Evolutionary conservation across 1,140 invertebrate genomes (phyloP).

Genomic region (Chelonus insularis): DNA sequence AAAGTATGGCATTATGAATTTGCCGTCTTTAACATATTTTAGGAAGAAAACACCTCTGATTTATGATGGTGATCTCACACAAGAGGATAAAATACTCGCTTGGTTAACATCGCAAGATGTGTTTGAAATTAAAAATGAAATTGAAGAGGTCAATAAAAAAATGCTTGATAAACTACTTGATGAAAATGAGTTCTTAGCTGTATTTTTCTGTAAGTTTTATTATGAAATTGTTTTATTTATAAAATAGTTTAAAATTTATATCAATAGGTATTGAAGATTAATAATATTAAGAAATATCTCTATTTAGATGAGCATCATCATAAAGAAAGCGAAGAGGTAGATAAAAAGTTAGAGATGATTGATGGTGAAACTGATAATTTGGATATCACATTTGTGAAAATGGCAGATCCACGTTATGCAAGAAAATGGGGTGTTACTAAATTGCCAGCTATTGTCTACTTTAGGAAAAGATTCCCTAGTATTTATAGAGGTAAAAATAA

Average conservation of each 20-base stretch:
- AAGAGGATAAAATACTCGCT: slow-evolving; percentile 81
- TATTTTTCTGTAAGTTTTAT: slow-evolving; percentile 86
- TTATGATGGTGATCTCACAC: slow-evolving; percentile 88
- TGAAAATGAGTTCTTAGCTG: slow-evolving; percentile 92
- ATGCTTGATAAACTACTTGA: slow-evolving; percentile 93
- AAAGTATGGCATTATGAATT: slow-evolving; percentile 79
- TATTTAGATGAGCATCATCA: slow-evolving; percentile 83
- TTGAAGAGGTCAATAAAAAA: slow-evolving; percentile 93
- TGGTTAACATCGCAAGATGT: slow-evolving; percentile 94
- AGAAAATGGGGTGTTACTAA: slow-evolving; percentile 94
- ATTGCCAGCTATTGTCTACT: slow-evolving; percentile 89
- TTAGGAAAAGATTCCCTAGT: slow-evolving; percentile 90
- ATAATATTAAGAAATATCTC: too few species aligned
- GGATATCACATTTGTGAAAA: slow-evolving; percentile 94
- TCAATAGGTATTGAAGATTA: too few species aligned
- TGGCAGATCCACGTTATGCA: slow-evolving; percentile 88
- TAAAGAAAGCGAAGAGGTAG: slow-evolving; percentile 75
- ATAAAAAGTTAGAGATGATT: slow-evolving; percentile 86
- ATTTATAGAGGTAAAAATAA: slow-evolving; percentile 81
- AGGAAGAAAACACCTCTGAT: slow-evolving; percentile 83
- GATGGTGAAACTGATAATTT: slow-evolving; percentile 92
- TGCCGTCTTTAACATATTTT: slow-evolving; percentile 88
- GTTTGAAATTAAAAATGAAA: slow-evolving; percentile 95
- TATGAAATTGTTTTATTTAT: too few species aligned
- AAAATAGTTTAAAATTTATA: too few species aligned